Conservation (phyloP, 2,797 vertebrate species). For the Vespertilio murinus region DNA sequence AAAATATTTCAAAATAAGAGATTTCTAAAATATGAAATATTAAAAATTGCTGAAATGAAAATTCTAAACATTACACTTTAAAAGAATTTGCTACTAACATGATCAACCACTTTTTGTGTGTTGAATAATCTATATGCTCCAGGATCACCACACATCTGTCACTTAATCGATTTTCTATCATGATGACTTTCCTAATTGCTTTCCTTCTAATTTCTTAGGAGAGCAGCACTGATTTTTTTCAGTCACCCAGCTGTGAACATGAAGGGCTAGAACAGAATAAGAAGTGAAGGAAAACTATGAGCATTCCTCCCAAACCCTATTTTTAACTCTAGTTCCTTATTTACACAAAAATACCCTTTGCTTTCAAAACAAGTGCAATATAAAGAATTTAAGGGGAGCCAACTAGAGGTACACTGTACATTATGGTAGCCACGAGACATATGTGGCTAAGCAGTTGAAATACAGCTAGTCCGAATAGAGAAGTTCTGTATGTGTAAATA, state of each 20-base stretch:
- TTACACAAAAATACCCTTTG: slow-evolving; percentile 16
- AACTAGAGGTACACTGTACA: neutral
- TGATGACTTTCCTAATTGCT: neutral
- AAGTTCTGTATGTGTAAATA: neutral
- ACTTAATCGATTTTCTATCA: neutral
- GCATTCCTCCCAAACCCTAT: neutral
- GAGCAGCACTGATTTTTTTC: neutral
- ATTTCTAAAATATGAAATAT: slow-evolving; percentile 29
- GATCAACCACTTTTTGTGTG: neutral
- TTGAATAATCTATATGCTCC: slow-evolving; percentile 5
- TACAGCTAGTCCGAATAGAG: neutral
- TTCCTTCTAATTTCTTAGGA: slow-evolving; percentile 45
- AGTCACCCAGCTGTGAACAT: neutral
- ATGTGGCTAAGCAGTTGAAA: neutral
- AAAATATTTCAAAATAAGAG: slow-evolving; percentile 69
- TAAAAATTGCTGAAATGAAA: slow-evolving; percentile 37
- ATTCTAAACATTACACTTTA: neutral
- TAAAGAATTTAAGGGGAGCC: neutral
- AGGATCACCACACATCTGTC: neutral
- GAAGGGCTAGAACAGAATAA: neutral
- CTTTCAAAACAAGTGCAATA: slow-evolving; percentile 40
- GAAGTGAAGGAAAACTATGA: neutral
- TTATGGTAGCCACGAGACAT: neutral
- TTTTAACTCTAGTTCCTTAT: neutral
- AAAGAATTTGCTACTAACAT: neutral